Percentiles rank a stretch among this genome's conserved stretches.
phyloP scores from a whole-genome alignment of 1,140 invertebrate genomes.

The Tetramorium parvispinum region DNA sequence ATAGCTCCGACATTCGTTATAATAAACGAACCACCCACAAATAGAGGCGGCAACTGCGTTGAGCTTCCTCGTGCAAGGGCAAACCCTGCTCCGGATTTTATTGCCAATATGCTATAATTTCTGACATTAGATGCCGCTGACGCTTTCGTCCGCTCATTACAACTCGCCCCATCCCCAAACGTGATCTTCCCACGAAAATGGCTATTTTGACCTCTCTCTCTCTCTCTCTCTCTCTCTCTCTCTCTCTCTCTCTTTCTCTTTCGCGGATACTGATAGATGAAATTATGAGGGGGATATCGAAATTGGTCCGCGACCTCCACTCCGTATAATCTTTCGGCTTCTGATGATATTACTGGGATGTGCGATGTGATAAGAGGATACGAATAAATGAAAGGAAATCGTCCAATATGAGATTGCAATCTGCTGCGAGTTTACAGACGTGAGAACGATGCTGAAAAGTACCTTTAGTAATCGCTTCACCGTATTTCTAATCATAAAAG shows the following conservation, averaged over 20 bases:
- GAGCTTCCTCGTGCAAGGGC: slow-evolving; percentile 77
- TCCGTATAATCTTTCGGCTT: slow-evolving; percentile 36
- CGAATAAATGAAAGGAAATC: slow-evolving; percentile 67
- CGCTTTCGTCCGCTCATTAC: slow-evolving; percentile 85
- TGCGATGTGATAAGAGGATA: slow-evolving; percentile 56
- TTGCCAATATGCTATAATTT: slow-evolving; percentile 87
- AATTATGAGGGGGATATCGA: slow-evolving; percentile 81
- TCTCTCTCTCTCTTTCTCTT: slow-evolving; percentile 50
- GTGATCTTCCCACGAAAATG: slow-evolving; percentile 81
- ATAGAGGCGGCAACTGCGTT: slow-evolving; percentile 75
- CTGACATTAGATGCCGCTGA: slow-evolving; percentile 86
- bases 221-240: background rate
- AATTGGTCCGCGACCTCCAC: slow-evolving; percentile 61
- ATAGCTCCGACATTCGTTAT: slow-evolving; percentile 82
- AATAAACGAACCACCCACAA: slow-evolving; percentile 81
- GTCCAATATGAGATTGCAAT: slow-evolving; percentile 16
- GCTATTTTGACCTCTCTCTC: slow-evolving; percentile 38
- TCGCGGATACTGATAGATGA: slow-evolving; percentile 83
- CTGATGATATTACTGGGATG: slow-evolving; percentile 55
- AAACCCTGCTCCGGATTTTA: slow-evolving; percentile 82
- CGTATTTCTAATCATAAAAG: background rate
- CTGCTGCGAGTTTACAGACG: slow-evolving; percentile 13
- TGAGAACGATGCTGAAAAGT: background rate
- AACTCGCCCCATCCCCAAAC: slow-evolving; percentile 78
- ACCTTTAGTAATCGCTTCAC: background rate